phyloP scores from a whole-genome alignment of 2,888 invertebrate species.

The Lochmaea capreae region DNA sequence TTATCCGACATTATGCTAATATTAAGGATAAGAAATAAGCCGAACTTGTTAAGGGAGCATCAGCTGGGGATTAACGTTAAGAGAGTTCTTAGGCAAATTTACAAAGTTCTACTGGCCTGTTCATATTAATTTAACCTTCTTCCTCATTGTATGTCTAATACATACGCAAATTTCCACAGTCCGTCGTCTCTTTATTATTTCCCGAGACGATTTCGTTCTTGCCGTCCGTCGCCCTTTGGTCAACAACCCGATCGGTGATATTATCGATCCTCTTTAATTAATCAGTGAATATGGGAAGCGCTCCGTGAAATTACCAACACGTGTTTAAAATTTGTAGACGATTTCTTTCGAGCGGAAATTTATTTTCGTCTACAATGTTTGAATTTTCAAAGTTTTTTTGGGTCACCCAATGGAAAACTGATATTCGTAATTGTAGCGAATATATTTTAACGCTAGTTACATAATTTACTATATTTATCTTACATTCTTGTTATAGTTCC shows the following conservation, averaged over 20 bases:
- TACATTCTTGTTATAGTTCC: not conserved
- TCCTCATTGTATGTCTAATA: too few species aligned
- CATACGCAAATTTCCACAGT: not conserved
- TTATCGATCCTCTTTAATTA: conserved; percentile 8
- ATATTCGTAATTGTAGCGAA: not conserved
- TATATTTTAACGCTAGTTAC: not conserved
- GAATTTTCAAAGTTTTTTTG: not conserved
- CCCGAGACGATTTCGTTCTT: not conserved
- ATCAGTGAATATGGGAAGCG: conserved; percentile 3
- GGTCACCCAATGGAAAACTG: not conserved
- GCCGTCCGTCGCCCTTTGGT: conserved; percentile 7
- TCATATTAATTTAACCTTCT: too few species aligned
- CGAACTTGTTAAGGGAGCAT: too few species aligned
- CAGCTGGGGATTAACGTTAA: too few species aligned
- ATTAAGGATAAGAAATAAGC: too few species aligned
- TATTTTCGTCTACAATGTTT: conserved; percentile 8
- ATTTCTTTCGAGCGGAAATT: conserved; percentile 4
- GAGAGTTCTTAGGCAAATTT: too few species aligned
- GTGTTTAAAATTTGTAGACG: conserved; percentile 8
- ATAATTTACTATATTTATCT: not conserved
- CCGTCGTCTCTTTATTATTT: not conserved
- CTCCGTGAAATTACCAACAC: conserved; percentile 5
- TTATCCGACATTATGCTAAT: too few species aligned
- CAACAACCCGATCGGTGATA: conserved; percentile 16
- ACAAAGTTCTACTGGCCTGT: too few species aligned